These are phyloP conservation scores for Mixornis gularis DNA, from an alignment of 2,113 vertebrate genomes.

Conservation along the genomic window DNA sequence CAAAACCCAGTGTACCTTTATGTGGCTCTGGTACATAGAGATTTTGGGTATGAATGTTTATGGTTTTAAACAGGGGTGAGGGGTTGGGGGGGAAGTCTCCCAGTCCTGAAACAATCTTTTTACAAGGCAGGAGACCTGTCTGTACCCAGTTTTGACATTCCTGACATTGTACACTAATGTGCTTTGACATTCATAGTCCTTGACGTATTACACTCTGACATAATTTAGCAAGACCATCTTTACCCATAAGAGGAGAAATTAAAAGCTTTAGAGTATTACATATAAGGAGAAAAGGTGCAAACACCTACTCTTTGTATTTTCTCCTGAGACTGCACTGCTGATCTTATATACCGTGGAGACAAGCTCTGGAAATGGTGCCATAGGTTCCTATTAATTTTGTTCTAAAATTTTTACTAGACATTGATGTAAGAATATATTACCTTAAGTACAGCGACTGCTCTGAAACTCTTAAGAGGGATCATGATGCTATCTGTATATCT, in stretches of 20 bases:
- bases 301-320: not conserved
- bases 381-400: not conserved
- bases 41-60: not conserved
- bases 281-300: not conserved
- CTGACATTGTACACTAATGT: not conserved
- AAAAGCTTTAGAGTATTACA: not conserved
- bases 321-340: not conserved
- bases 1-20: not conserved
- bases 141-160: not conserved
- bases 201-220: not conserved
- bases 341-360: not conserved
- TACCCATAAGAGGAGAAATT: not conserved
- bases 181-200: not conserved
- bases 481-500: not conserved
- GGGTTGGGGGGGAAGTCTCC: too few species aligned
- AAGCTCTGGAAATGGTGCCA: not conserved
- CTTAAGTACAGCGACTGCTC: not conserved
- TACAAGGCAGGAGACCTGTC: not conserved
- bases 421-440: not conserved
- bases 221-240: not conserved
- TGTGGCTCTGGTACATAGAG: not conserved
- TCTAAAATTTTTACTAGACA: not conserved
- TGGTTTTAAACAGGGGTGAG: not conserved
- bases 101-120: not conserved
- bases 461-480: not conserved